Conservation (phyloP, 2,113 vertebrate genomes). For the Delphinus delphis region DNA sequence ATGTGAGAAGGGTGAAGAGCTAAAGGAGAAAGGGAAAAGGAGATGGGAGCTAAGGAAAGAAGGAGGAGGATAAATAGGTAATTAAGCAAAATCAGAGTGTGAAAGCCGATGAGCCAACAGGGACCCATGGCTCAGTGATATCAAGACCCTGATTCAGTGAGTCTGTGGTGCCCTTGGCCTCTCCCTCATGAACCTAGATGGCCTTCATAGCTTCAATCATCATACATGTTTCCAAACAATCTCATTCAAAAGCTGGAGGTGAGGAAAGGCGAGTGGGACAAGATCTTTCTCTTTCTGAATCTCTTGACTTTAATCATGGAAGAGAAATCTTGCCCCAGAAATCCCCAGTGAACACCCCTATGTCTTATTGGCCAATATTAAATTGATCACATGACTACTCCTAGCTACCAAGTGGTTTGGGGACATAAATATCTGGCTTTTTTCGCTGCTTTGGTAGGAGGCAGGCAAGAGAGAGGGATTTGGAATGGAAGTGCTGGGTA, state of each 20-base stretch:
- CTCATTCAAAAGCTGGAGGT: neutral
- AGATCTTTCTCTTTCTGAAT: neutral
- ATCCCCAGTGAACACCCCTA: neutral
- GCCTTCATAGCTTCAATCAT: neutral
- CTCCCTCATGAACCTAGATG: neutral
- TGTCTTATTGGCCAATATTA: neutral
- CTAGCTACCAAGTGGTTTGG: neutral
- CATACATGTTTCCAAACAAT: neutral
- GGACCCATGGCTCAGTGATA: neutral
- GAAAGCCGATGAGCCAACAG: neutral
- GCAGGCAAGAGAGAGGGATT: neutral
- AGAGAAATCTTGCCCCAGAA: neutral
- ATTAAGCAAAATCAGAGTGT: neutral
- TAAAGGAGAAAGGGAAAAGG: neutral
- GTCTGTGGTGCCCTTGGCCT: neutral
- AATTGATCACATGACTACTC: neutral
- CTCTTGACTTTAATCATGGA: neutral
- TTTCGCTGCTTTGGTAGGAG: neutral
- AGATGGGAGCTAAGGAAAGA: neutral
- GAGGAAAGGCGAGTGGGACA: neutral
- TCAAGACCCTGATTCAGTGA: neutral
- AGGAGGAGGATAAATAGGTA: neutral
- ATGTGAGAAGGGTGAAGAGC: neutral
- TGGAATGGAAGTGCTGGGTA: neutral
- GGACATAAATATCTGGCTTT: neutral